A percentile compares a stretch with the other conserved stretches of the same genome.
These are phyloP conservation scores for Bembecia ichneumoniformis DNA, from an alignment of 2,888 invertebrate species.

Conservation along the genomic window DNA sequence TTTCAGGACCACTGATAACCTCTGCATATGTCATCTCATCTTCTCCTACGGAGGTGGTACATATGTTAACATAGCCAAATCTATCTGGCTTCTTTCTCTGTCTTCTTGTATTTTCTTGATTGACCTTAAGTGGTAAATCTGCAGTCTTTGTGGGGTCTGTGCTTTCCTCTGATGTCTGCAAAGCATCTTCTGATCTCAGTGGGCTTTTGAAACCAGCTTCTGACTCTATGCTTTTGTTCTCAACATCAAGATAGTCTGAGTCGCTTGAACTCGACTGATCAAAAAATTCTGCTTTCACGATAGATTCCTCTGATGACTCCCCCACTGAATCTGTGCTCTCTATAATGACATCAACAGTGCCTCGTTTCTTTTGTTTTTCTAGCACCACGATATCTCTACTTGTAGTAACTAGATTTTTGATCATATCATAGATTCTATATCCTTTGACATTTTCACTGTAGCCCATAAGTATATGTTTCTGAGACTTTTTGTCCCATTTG, in stretches of 20 bases:
- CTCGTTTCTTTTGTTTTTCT: too few relatives aligned
- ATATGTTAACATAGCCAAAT: slow-evolving; percentile 3
- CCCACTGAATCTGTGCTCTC: slow-evolving; percentile 3
- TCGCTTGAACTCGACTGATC: background rate
- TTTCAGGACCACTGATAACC: background rate
- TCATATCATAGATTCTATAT: slow-evolving; percentile 13
- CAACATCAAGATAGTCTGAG: background rate
- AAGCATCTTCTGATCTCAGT: background rate
- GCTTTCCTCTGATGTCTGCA: background rate
- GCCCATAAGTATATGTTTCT: slow-evolving; percentile 11
- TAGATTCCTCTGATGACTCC: slow-evolving; percentile 1
- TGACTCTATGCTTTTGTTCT: background rate
- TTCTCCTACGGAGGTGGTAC: background rate
- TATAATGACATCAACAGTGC: slow-evolving; percentile 11
- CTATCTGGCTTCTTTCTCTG: background rate
- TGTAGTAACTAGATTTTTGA: slow-evolving; percentile 5
- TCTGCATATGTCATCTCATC: background rate
- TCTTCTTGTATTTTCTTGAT: background rate
- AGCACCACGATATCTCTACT: too few relatives aligned
- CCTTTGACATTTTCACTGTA: slow-evolving; percentile 16
- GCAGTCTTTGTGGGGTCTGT: background rate
- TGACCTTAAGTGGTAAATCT: background rate
- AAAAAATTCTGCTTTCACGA: background rate
- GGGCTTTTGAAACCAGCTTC: background rate
- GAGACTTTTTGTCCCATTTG: slow-evolving; percentile 16